A percentile compares a stretch with the other conserved stretches of the same genome.
These are phyloP conservation scores for Agrypnus murinus DNA, from an alignment of 2,888 invertebrate genomes.

Conservation along the genomic window DNA sequence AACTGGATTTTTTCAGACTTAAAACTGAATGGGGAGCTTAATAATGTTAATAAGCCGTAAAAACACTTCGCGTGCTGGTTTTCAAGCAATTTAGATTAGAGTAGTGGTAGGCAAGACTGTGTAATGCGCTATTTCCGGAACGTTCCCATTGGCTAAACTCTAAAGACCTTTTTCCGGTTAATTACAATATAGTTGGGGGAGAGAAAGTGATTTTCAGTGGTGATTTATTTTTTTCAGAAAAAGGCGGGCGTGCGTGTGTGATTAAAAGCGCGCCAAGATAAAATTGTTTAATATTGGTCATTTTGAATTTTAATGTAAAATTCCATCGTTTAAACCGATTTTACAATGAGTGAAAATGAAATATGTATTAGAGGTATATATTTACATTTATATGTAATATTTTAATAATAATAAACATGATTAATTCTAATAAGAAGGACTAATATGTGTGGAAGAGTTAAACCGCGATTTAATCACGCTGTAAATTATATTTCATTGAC, in stretches of 20 bases:
- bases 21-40: constrained; percentile 44
- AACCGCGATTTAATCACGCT: neutral
- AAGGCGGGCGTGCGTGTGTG: neutral
- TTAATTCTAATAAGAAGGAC: neutral
- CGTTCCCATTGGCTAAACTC: constrained; percentile 55
- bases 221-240: constrained; percentile 33
- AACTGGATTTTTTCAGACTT: constrained; percentile 35
- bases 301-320: constrained; percentile 16
- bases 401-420: constrained; percentile 9
- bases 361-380: constrained; percentile 5
- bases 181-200: constrained; percentile 52
- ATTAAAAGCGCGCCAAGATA: too few relatives aligned
- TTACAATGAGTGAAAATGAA: constrained; percentile 21
- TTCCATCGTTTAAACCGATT: constrained; percentile 4
- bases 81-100: constrained; percentile 44
- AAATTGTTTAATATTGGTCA: too few relatives aligned
- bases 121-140: constrained; percentile 60
- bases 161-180: constrained; percentile 58
- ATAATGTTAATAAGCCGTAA: constrained; percentile 42
- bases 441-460: neutral
- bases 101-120: constrained; percentile 52
- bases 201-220: constrained; percentile 41
- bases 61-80: constrained; percentile 46
- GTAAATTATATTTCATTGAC: neutral
- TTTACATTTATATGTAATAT: neutral